Percentiles rank a stretch among this genome's conserved stretches.
phyloP scores from a whole-genome alignment of 2,797 vertebrate genomes.

The Balearica regulorum region DNA sequence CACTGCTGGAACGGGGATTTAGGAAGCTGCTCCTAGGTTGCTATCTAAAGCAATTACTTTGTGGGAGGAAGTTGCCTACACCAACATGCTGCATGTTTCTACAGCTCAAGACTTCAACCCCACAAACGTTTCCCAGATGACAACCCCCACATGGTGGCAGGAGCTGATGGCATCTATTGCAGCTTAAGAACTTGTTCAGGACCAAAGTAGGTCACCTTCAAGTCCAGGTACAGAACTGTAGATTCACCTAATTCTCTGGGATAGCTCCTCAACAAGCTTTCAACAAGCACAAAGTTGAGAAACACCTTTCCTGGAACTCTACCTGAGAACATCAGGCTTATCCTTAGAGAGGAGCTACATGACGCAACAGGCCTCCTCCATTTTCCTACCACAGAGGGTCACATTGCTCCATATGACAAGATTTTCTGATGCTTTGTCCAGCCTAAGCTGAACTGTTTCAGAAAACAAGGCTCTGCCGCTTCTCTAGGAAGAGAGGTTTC shows the following conservation, averaged over 20 bases:
- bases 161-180: not conserved
- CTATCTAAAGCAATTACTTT: not conserved
- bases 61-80: not conserved
- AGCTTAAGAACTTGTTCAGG: not conserved
- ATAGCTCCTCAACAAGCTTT: not conserved
- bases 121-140: not conserved
- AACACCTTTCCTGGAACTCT: not conserved
- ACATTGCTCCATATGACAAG: not conserved
- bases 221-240: not conserved
- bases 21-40: not conserved
- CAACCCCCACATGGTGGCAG: accelerated
- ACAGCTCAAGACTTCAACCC: not conserved
- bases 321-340: not conserved
- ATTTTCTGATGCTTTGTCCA: not conserved
- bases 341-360: not conserved
- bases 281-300: not conserved
- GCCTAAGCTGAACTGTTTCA: not conserved
- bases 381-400: not conserved
- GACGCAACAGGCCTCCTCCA: not conserved
- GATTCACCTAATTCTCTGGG: not conserved
- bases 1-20: not conserved
- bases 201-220: not conserved
- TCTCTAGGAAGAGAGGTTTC: not conserved
- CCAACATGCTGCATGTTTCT: accelerated
- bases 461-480: not conserved